A percentile compares a stretch with the other conserved stretches of the same genome.
Evolutionary conservation across 2,888 invertebrate genomes (phyloP).

Genomic region (Minunthozetes semirufus): DNA sequence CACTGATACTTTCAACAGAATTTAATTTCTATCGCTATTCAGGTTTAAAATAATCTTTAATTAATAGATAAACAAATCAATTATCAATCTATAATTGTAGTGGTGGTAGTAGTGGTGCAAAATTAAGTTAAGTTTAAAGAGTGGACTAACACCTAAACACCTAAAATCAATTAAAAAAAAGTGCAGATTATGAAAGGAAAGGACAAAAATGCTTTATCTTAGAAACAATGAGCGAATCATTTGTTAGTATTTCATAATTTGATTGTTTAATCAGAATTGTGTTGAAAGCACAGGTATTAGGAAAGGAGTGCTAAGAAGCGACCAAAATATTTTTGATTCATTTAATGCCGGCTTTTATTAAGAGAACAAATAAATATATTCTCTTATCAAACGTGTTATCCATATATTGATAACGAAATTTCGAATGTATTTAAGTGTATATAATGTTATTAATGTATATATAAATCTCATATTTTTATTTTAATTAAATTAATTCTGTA

Average conservation of each 20-base stretch:
- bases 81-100: no score
- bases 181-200: no score
- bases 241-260: background rate
- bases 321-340: background rate
- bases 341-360: slow-evolving; percentile 17
- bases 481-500: background rate
- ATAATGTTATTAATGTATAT: background rate
- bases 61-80: no score
- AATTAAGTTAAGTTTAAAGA: no score
- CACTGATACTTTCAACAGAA: no score
- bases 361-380: slow-evolving; percentile 7
- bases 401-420: background rate
- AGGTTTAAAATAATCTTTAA: no score
- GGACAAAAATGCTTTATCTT: no score
- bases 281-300: background rate
- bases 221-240: no score
- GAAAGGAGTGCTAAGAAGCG: background rate
- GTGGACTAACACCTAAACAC: no score
- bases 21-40: no score
- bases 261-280: background rate
- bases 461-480: background rate
- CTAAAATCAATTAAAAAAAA: no score
- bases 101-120: no score
- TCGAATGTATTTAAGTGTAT: slow-evolving; percentile 8
- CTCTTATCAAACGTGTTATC: slow-evolving; percentile 17